Base-by-base conservation (phyloP, 2,797 vertebrate species). In the Peromyscus nudipes region DNA sequence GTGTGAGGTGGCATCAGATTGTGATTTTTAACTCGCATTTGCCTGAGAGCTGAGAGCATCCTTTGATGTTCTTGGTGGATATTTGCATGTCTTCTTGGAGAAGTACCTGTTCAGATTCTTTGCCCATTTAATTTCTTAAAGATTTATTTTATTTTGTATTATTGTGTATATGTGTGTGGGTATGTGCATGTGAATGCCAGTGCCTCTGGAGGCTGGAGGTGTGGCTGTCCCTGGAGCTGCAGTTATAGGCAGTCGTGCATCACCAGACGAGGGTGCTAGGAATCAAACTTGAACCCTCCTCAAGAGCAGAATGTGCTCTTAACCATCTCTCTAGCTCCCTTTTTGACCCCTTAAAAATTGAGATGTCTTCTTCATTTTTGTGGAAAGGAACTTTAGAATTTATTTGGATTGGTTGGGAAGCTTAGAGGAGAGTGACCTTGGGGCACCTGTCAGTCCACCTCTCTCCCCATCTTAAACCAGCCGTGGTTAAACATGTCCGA, bases 21-120 rank as follows among this genome's bases (percentile, higher is more conserved):
- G 64, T 82, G 86, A 40, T 91, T 96, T 57, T 92, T 23, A 29
- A 86, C 86, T 49, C 93, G 75, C 67, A 11, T 89, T 95, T 93
- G 79, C 25, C 79, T 79, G n/a, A 40, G 62, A 75, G 14, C 60
- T 92, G 80, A 46, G 80, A 89, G 27, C 4, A 25, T 79, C 17
- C 92, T 97, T 79, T 87, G 49, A 10, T 86, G 40, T 87, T 37
- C 62, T 46, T 90, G 14, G 88, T 71, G n/a, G n/a, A 3, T 60
- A 40, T 88, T 92, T 88, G 34, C 85, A 34, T 86, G 64, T 83
- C 77, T 92, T 52, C 77, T 81, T 93, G 64, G 86, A 84, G 82
- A 95, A 89, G 17, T 80, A 43, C 37, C 79, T 93, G 2, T 92
- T 87, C 27, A 65, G 90, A 71, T 91, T 43, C n/a, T 29, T 92